Conservation (phyloP, 1,140 invertebrate genomes). For the Antheraea mylitta region DNA sequence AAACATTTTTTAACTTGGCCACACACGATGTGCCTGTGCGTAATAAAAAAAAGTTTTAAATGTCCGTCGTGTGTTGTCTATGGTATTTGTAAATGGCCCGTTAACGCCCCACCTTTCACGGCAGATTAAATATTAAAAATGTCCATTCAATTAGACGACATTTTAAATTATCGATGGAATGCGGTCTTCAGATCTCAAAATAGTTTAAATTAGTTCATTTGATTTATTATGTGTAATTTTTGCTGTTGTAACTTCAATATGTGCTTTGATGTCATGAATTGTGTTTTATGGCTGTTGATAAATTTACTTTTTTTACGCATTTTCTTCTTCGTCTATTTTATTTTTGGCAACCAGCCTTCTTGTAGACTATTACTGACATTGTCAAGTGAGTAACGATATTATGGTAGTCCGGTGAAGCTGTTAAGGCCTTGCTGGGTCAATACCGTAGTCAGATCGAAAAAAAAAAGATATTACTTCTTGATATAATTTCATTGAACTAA, state of each 20-base stretch:
- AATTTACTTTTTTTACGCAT: no score
- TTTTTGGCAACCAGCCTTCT: no score
- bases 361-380: no score
- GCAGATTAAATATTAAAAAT: background rate
- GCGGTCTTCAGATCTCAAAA: background rate
- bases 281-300: background rate
- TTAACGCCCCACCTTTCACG: background rate
- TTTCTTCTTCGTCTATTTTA: no score
- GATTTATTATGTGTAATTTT: background rate
- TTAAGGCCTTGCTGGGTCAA: no score
- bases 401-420: no score
- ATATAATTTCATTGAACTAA: no score
- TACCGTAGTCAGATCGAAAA: no score
- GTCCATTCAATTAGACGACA: background rate
- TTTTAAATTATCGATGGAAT: background rate
- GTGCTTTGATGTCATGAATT: background rate
- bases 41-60: background rate
- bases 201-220: background rate
- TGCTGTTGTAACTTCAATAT: background rate
- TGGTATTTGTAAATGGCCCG: background rate
- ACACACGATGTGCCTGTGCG: slow-evolving; percentile 22
- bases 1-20: slow-evolving; percentile 17
- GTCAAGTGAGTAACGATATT: no score
- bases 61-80: background rate
- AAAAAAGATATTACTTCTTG: no score